phyloP scores from a whole-genome alignment of 2,113 vertebrate species.

The Nycticryphes semicollaris region DNA sequence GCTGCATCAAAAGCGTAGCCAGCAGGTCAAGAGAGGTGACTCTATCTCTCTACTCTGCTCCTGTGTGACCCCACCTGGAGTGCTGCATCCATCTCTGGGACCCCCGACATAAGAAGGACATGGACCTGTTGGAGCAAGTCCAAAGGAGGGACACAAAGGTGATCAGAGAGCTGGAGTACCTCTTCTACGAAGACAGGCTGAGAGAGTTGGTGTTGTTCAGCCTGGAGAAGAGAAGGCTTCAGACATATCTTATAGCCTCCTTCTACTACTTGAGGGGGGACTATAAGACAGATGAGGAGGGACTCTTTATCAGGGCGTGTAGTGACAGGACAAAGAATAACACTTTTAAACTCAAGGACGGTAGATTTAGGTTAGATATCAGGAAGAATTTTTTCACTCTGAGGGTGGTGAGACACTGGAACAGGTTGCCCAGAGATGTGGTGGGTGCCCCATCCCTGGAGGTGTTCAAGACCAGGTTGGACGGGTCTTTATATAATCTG shows the following conservation, averaged over 20 bases:
- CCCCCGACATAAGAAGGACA: neutral
- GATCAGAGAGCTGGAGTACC: neutral
- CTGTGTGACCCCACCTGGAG: neutral
- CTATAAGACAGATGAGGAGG: neutral
- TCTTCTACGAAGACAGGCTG: neutral
- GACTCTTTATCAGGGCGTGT: neutral
- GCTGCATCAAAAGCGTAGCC: neutral
- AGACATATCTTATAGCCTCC: neutral
- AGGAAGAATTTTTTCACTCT: neutral
- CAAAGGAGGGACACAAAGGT: neutral
- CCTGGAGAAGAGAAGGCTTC: neutral
- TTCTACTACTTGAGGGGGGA: neutral
- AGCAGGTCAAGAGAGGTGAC: neutral
- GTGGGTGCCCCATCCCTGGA: neutral
- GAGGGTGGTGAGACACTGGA: neutral
- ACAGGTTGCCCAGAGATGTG: neutral
- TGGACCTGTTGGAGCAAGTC: neutral
- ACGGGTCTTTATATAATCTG: neutral
- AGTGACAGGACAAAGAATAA: neutral
- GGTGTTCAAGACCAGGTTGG: neutral
- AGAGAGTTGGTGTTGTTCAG: neutral
- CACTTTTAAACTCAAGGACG: neutral
- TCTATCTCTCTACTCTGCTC: neutral
- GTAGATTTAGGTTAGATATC: neutral
- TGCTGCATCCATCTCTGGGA: neutral